Evolutionary conservation across 1,140 invertebrate genomes (phyloP), one percentile per base, ranked within the genome.

Genomic region (Sycophaga agraensis): DNA sequence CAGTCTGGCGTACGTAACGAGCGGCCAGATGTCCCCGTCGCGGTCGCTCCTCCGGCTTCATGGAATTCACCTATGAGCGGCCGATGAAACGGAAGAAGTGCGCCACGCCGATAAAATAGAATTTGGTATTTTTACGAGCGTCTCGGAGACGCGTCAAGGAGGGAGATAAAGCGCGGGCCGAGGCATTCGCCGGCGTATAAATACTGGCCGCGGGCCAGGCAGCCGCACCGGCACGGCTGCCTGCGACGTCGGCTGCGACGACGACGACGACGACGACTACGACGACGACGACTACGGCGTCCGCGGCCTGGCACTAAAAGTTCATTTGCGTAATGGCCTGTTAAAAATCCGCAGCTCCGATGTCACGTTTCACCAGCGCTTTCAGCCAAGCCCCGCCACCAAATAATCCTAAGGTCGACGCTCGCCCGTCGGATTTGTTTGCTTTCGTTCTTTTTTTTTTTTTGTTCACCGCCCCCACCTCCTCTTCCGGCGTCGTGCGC

Each of bases 281-380:
- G 40, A 26, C 51, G 14, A 71, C 67, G 43, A 7, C 6, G 31
- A 11, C 28, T 11, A 31, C 28, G 28, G 28, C 28, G 59, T 66
- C 68, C 53, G 50, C 65, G 59, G 51, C 58, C 65, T 69, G 63
- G 50, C 68, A 66, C 70, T 70, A 67, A 72, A 73, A 74, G 69
- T 73, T 72, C 68, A 72, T 75, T 74, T 73, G 69, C 70, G 68
- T 73, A 73, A 72, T 73, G 70, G 70, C 65, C 66, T 68, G 70
- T 71, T 69, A 66, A 68, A 70, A 70, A 73, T 73, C 64, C 65
- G 45, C 34, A 11, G 28, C 28, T 31, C 28, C 16, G 46, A 31
- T 26, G 8, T 35, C 48, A 19, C 7, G 4, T 26, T 21, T 35
- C 48, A 19, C 7, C 14, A 11, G 48, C 31, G 5, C 7, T 37